These are phyloP conservation scores for Enoplosus armatus DNA, from an alignment of 2,797 vertebrate genomes.

Conservation along the genomic window DNA sequence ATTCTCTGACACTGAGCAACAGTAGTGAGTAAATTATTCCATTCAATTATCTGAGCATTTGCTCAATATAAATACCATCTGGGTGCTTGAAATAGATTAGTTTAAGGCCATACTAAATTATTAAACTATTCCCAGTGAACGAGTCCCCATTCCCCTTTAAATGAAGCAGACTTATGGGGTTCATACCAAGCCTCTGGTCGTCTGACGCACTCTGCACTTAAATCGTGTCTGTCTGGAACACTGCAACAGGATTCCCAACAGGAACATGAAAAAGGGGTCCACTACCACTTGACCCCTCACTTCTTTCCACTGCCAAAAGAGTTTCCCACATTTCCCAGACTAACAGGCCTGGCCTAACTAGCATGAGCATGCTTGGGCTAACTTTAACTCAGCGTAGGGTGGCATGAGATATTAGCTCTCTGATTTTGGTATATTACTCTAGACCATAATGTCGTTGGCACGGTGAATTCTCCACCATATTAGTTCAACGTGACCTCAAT, in stretches of 20 bases:
- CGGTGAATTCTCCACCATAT: constrained; percentile 29
- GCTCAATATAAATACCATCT: constrained; percentile 87
- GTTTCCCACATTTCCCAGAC: constrained; percentile 61
- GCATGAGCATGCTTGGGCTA: constrained; percentile 12
- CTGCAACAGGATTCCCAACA: constrained; percentile 59
- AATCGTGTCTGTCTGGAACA: constrained; percentile 55
- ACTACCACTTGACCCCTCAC: constrained; percentile 61
- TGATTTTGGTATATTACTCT: constrained; percentile 31
- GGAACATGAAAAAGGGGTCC: constrained; percentile 54
- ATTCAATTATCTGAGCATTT: constrained; percentile 85
- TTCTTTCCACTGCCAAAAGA: constrained; percentile 54
- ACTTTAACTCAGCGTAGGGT: constrained; percentile 15
- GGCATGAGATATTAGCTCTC: constrained; percentile 39
- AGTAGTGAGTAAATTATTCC: constrained; percentile 85
- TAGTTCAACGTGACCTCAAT: constrained; percentile 57
- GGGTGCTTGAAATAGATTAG: constrained; percentile 86
- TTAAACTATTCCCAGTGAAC: constrained; percentile 84
- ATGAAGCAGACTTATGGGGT: constrained; percentile 79
- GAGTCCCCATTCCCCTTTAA: constrained; percentile 83
- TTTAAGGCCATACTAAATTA: constrained; percentile 86
- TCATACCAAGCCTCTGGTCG: constrained; percentile 66
- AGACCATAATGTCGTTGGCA: constrained; percentile 59
- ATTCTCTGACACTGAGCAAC: constrained; percentile 75
- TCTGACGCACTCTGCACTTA: constrained; percentile 54
- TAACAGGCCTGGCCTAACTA: constrained; percentile 46